Percentiles rank a stretch among this genome's conserved stretches.
These are phyloP conservation scores for Dinocampus coccinellae DNA, from an alignment of 2,888 invertebrate species.

Conservation along the genomic window DNA sequence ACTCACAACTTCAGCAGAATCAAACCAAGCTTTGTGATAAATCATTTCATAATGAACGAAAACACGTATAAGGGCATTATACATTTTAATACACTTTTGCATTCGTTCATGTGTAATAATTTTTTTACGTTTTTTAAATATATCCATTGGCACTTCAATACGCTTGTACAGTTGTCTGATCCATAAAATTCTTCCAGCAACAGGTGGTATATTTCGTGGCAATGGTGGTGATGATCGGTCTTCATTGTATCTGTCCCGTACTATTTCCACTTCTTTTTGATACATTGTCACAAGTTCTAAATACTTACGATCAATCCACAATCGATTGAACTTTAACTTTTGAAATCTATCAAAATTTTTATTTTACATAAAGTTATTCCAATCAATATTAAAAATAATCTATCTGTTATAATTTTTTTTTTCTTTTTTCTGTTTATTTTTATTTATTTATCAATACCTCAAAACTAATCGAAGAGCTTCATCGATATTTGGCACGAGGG, in stretches of 20 bases:
- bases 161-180: conserved; percentile 82
- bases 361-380: not conserved
- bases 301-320: conserved; percentile 82
- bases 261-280: conserved; percentile 77
- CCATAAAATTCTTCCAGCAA: conserved; percentile 87
- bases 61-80: conserved; percentile 83
- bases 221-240: conserved; percentile 81
- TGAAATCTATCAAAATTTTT: conserved; percentile 74
- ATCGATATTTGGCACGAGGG: conserved; percentile 62
- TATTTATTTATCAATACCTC: conserved; percentile 53
- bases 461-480: conserved; percentile 67
- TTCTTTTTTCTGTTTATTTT: not conserved
- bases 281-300: conserved; percentile 78
- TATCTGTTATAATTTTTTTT: too few relatives aligned
- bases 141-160: conserved; percentile 82
- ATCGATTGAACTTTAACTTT: conserved; percentile 78
- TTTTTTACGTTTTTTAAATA: conserved; percentile 68
- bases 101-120: conserved; percentile 77
- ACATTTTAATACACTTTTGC: conserved; percentile 81
- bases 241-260: conserved; percentile 84
- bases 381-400: not conserved
- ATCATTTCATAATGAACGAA: conserved; percentile 87
- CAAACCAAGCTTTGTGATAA: conserved; percentile 85
- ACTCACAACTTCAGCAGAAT: conserved; percentile 80
- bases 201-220: conserved; percentile 83